Evolutionary conservation across 2,797 vertebrate genomes (phyloP).

Genomic region (Anguilla pacifica): DNA sequence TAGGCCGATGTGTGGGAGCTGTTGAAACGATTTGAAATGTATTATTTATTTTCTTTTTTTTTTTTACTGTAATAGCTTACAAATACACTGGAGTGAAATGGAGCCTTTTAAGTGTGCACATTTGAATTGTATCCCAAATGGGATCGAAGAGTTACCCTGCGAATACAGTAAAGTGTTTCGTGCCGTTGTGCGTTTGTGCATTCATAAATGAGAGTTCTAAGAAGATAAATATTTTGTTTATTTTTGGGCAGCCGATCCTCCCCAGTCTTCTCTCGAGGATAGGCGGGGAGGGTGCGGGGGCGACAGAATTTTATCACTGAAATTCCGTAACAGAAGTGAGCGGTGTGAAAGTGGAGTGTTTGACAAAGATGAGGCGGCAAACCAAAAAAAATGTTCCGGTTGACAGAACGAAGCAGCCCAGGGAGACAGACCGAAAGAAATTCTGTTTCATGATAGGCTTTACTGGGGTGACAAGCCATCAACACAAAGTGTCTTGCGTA

Average conservation of each 20-base stretch:
- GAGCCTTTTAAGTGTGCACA: neutral
- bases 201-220: too few species aligned
- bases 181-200: too few species aligned
- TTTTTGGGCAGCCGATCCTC: neutral
- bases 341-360: neutral
- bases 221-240: neutral
- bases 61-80: neutral
- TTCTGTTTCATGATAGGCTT: neutral
- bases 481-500: neutral
- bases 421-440: neutral
- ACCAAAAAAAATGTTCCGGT: neutral
- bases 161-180: neutral
- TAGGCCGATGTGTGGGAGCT: neutral
- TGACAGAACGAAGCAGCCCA: neutral
- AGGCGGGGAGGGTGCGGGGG: neutral
- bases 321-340: neutral
- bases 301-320: neutral
- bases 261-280: slow-evolving; percentile 5
- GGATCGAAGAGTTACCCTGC: neutral
- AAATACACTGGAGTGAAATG: neutral
- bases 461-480: neutral
- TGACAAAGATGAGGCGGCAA: neutral
- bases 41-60: neutral
- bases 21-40: neutral
- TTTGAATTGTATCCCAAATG: neutral